Percentiles rank a stretch among this genome's conserved stretches.
These are phyloP conservation scores for Mobula birostris DNA, from an alignment of 2,113 vertebrate species.

Conservation along the genomic window DNA sequence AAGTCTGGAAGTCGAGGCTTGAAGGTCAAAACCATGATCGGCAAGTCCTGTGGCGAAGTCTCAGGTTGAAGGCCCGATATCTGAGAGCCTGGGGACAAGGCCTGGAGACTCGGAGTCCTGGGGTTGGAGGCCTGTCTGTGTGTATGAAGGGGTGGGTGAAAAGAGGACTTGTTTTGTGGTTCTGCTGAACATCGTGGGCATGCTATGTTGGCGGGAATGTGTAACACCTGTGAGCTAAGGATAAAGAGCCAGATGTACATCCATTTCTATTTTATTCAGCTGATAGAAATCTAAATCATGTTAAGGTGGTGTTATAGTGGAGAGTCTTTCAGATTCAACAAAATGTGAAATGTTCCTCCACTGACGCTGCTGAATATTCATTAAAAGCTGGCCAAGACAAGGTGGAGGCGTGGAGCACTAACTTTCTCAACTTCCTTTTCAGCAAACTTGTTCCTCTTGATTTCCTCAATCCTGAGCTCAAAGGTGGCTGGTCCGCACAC, in stretches of 20 bases:
- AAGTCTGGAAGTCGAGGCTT: too few species aligned
- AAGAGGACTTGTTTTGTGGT: too few species aligned
- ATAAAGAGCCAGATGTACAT: background rate
- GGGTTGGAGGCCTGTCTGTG: too few species aligned
- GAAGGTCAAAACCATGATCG: too few species aligned
- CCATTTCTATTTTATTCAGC: background rate
- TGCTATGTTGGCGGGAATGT: too few species aligned
- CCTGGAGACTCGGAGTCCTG: too few species aligned
- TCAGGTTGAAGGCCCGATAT: too few species aligned
- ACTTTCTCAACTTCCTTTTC: background rate
- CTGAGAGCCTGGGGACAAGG: too few species aligned
- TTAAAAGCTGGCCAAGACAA: background rate
- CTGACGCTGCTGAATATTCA: background rate
- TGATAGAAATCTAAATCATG: background rate
- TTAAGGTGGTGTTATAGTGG: background rate
- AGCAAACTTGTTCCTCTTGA: conserved; percentile 95
- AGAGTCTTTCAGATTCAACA: background rate
- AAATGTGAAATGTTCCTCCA: background rate
- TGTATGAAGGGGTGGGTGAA: too few species aligned
- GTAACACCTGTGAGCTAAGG: background rate
- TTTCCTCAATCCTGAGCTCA: conserved; percentile 84
- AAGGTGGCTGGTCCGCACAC: conserved; percentile 88
- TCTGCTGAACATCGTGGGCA: too few species aligned
- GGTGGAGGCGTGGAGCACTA: background rate
- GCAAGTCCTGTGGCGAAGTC: too few species aligned